phyloP scores from a whole-genome alignment of 2,113 vertebrate genomes.

The Diphyllodes magnificus region DNA sequence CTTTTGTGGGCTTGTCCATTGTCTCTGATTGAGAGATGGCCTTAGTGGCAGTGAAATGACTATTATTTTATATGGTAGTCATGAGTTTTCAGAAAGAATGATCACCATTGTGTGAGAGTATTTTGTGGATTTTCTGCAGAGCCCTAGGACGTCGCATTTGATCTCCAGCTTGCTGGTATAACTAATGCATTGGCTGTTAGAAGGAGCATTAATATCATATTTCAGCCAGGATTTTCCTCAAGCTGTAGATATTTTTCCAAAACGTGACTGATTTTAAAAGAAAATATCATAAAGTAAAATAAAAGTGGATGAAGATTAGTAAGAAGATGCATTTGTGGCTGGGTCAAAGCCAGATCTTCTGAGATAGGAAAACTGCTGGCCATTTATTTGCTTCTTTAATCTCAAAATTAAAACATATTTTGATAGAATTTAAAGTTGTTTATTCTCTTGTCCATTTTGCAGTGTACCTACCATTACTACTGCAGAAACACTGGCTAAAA shows the following conservation, averaged over 20 bases:
- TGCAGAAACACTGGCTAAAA: neutral
- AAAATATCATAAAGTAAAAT: neutral
- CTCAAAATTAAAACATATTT: neutral
- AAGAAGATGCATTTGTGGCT: neutral
- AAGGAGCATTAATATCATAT: neutral
- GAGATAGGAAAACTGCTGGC: neutral
- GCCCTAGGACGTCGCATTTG: neutral
- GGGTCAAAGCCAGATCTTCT: neutral
- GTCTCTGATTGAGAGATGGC: neutral
- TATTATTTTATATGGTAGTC: neutral
- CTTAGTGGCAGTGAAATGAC: neutral
- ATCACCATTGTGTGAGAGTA: neutral
- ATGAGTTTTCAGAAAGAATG: neutral
- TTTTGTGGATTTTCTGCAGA: neutral
- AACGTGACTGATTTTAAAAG: neutral
- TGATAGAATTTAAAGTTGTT: neutral
- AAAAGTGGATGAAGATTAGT: neutral
- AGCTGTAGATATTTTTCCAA: neutral
- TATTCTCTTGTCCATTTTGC: neutral
- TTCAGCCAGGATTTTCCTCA: neutral
- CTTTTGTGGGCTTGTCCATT: neutral
- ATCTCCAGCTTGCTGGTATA: neutral
- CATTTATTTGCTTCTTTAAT: neutral
- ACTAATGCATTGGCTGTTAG: neutral
- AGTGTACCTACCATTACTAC: neutral